phyloP scores from a whole-genome alignment of 1,140 invertebrate genomes.

The Chironomus striatipennis region DNA sequence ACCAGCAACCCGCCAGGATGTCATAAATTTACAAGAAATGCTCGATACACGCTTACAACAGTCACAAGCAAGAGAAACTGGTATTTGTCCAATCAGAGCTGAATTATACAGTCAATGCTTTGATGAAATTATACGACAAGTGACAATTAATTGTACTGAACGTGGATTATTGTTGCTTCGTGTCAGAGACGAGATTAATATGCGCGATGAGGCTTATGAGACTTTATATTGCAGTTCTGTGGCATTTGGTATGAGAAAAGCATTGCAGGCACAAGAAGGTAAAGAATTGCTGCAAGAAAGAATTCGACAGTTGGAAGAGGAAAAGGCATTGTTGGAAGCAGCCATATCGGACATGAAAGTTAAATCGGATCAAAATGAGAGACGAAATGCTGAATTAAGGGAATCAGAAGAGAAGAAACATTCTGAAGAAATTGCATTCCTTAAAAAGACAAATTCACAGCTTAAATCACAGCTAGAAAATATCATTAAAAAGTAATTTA shows the following conservation, averaged over 20 bases:
- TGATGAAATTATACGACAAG: constrained; percentile 88
- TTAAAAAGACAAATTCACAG: constrained; percentile 90
- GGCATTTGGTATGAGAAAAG: constrained; percentile 96
- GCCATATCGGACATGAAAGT: constrained; percentile 71
- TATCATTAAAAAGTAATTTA: constrained; percentile 73
- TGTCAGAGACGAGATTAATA: constrained; percentile 89
- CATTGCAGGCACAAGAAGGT: constrained; percentile 69
- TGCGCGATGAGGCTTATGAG: constrained; percentile 91
- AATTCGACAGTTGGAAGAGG: constrained; percentile 50
- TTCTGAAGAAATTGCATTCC: constrained; percentile 78
- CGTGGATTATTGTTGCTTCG: constrained; percentile 85
- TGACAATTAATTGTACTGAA: constrained; percentile 96
- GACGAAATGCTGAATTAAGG: constrained; percentile 70
- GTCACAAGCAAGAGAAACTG: constrained; percentile 87
- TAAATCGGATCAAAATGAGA: constrained; percentile 76
- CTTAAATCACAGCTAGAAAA: constrained; percentile 87
- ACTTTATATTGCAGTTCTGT: constrained; percentile 95
- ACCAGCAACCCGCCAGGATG: constrained; percentile 88
- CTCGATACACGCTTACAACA: constrained; percentile 85
- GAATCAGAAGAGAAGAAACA: constrained; percentile 86
- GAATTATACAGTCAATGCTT: constrained; percentile 96
- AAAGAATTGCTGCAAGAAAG: constrained; percentile 50
- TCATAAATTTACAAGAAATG: constrained; percentile 92
- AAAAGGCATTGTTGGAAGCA: constrained; percentile 68
- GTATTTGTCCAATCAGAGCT: constrained; percentile 89